Percentiles rank a stretch among this genome's conserved stretches.
Conservation (phyloP, 2,113 vertebrate species). For the Hirundichthys speculiger region DNA sequence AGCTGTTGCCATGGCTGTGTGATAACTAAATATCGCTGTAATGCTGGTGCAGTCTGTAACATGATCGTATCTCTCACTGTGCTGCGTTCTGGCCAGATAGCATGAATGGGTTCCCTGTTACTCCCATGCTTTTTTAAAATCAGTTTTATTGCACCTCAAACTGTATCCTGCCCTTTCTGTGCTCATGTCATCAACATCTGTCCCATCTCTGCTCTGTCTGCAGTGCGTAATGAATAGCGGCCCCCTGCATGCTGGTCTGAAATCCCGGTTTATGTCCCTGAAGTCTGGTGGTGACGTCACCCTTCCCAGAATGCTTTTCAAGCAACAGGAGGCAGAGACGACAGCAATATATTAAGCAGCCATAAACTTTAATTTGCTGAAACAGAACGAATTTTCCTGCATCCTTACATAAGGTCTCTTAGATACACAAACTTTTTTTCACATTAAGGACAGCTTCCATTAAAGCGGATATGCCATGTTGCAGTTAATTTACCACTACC, state of each 20-base stretch:
- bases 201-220: conserved; percentile 53
- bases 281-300: conserved; percentile 59
- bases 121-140: too few relatives aligned
- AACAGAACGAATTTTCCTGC: conserved; percentile 49
- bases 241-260: conserved; percentile 38
- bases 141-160: conserved; percentile 44
- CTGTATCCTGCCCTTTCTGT: conserved; percentile 30
- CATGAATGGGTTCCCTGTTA: conserved; percentile 39
- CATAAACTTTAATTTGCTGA: conserved; percentile 65
- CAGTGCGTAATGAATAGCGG: conserved; percentile 51
- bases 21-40: conserved; percentile 1
- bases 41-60: conserved; percentile 13
- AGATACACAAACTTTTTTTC: not conserved
- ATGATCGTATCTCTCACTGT: conserved; percentile 22
- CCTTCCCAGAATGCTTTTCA: conserved; percentile 50
- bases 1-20: not conserved
- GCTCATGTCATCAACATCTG: conserved; percentile 52
- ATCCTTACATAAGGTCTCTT: not conserved
- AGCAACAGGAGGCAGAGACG: conserved; percentile 24
- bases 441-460: conserved; percentile 1
- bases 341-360: conserved; percentile 31
- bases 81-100: not conserved
- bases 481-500: conserved; percentile 34
- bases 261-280: conserved; percentile 59
- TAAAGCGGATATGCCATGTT: conserved; percentile 36